Conservation (phyloP, 2,888 invertebrate species). For the Calameuta pallipes region DNA sequence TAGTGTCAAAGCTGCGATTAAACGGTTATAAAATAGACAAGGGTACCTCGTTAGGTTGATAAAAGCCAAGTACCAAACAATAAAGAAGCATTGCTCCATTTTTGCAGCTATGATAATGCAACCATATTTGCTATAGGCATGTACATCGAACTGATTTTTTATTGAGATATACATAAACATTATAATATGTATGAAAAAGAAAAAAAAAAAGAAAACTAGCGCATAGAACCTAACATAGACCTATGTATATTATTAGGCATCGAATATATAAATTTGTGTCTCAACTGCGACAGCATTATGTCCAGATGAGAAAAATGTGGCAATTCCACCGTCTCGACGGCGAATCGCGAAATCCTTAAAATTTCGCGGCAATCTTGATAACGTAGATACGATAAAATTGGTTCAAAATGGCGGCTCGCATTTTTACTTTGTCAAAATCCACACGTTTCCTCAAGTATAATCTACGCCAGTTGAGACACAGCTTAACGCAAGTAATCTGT, state of each 20-base stretch:
- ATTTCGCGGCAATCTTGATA: neutral
- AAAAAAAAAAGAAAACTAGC: constrained; percentile 12
- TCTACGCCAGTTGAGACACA: neutral
- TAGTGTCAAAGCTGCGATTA: constrained; percentile 1
- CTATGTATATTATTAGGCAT: constrained; percentile 16
- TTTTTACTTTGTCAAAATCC: neutral
- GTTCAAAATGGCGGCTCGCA: neutral
- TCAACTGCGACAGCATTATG: constrained; percentile 15
- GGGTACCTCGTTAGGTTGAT: constrained; percentile 24
- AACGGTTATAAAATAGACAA: constrained; percentile 14
- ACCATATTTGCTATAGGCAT: constrained; percentile 28
- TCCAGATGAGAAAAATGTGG: neutral
- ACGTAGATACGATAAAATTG: neutral
- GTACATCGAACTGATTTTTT: constrained; percentile 46
- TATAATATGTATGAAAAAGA: constrained; percentile 14
- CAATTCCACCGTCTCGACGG: neutral
- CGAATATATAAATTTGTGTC: constrained; percentile 8
- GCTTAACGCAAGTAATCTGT: constrained; percentile 5
- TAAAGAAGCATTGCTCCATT: constrained; percentile 33
- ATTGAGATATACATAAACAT: constrained; percentile 24
- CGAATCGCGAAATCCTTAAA: neutral
- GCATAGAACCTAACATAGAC: constrained; percentile 6
- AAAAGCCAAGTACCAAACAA: constrained; percentile 30
- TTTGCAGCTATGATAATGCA: constrained; percentile 28
- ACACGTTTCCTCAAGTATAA: neutral